phyloP scores from a whole-genome alignment of 2,113 vertebrate species.

The Siniperca chuatsi region DNA sequence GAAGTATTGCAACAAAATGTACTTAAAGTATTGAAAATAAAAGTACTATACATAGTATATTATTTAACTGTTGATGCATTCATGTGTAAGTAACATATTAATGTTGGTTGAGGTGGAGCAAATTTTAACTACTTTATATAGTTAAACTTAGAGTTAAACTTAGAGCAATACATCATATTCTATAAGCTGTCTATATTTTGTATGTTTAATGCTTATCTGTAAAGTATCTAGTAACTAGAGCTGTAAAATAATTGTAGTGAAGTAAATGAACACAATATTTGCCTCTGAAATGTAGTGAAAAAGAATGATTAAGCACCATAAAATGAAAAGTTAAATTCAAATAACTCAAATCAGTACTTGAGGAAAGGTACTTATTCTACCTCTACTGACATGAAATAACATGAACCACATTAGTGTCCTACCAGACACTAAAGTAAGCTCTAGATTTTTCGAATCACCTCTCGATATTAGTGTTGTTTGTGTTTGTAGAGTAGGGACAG shows the following conservation, averaged over 20 bases:
- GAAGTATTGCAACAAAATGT: neutral
- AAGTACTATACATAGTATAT: neutral
- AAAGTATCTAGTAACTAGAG: neutral
- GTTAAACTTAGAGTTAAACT: neutral
- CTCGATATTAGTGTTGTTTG: constrained; percentile 25
- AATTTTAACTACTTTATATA: neutral
- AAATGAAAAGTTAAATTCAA: neutral
- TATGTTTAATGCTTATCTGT: neutral
- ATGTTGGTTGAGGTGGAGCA: neutral
- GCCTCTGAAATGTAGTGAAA: neutral
- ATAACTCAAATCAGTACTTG: neutral
- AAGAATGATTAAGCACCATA: neutral
- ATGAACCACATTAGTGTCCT: neutral
- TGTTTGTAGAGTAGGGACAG: constrained; percentile 52
- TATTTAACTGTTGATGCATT: neutral
- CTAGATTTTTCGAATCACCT: neutral
- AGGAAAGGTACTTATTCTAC: neutral
- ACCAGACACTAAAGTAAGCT: neutral
- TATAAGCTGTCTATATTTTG: too few relatives aligned
- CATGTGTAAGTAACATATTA: neutral
- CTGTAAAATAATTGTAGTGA: neutral
- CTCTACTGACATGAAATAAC: neutral
- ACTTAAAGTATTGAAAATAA: neutral
- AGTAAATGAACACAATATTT: neutral
- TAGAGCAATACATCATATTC: neutral